Evolutionary conservation across 2,113 vertebrate genomes (phyloP), one percentile per base, ranked within the genome.

Genomic region (Calypte anna): DNA sequence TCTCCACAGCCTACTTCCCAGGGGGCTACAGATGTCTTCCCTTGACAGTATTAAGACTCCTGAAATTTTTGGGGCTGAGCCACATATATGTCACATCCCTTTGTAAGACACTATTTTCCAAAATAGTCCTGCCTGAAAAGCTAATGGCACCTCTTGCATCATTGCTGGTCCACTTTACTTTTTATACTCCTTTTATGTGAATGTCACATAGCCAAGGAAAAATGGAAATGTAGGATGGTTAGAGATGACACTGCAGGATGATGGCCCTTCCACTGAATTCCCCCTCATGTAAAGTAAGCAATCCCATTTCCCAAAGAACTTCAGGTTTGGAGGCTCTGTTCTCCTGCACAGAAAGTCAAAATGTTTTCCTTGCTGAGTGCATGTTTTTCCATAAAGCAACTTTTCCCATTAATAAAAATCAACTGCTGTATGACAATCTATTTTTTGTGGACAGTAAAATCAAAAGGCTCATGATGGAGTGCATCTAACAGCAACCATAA

Each of bases 41-140:
- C 74, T 40, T 82, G 87, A 23, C 63, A 57, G 68, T 54, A 77
- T 30, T 18, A 83, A 83, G 59, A 30, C 21, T 91, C 55, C 53
- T 63, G 91, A 87, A 91, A 91, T 82, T 80, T 50, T 7, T 85
- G 85, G 59, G 95, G 61, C 82, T 57, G 75, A 93, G 82, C 64
- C 76, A 78, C 53, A 25, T 10, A 57, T 3, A 61, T 3, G 31
- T 48, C 27, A 68, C 8, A 2, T 72, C 11, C 40, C 82, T 75
- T 90, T 50, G 3, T 3, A 64, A 69, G 38, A 30, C 16, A 20
- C 0, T 27, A 12, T 87, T 89, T 96, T 74, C 55, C 43, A 38
- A 36, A 69, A 86, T 59, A 86, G 88, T 25, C 9, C 3, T 19
- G 86, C 18, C 28, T 10, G 6, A 90, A 72, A 88, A 86, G 64